Percentiles rank a stretch among this genome's conserved stretches.
These are phyloP conservation scores for Bufotes viridis DNA, from an alignment of 2,797 vertebrate genomes.

Conservation along the genomic window DNA sequence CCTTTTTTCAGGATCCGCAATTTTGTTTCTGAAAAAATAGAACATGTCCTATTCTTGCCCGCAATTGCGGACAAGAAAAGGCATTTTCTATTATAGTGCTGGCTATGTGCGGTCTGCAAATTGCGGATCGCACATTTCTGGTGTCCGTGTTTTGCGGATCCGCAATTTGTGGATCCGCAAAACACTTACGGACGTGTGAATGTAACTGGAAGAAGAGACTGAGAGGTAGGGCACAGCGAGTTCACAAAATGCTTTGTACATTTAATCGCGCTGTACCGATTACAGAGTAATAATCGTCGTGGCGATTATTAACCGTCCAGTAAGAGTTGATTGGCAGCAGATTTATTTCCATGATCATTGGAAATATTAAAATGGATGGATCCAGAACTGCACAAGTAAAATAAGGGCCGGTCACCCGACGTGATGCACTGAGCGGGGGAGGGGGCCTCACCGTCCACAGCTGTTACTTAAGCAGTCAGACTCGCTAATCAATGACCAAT, in stretches of 20 bases:
- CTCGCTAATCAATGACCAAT: slow-evolving; percentile 40
- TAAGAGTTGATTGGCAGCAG: not conserved
- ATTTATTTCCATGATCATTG: not conserved
- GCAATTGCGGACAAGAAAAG: no score
- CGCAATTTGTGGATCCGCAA: no score
- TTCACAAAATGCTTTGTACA: not conserved
- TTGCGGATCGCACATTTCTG: no score
- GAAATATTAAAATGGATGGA: slow-evolving; percentile 13
- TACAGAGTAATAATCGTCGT: not conserved
- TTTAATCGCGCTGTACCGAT: not conserved
- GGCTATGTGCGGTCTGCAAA: no score
- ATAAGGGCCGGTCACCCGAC: not conserved
- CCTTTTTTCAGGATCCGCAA: no score
- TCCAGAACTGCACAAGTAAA: not conserved
- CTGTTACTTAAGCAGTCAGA: slow-evolving; percentile 18
- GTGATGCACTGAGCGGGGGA: not conserved
- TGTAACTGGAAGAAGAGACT: not conserved
- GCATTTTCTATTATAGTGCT: no score
- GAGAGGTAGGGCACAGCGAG: not conserved
- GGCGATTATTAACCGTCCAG: not conserved
- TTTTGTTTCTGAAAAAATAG: no score
- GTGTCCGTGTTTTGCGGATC: no score
- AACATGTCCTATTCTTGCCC: no score
- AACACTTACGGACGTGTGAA: no score
- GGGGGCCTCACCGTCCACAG: not conserved